phyloP scores from a whole-genome alignment of 1,140 invertebrate species.

The Drosophila pandora region DNA sequence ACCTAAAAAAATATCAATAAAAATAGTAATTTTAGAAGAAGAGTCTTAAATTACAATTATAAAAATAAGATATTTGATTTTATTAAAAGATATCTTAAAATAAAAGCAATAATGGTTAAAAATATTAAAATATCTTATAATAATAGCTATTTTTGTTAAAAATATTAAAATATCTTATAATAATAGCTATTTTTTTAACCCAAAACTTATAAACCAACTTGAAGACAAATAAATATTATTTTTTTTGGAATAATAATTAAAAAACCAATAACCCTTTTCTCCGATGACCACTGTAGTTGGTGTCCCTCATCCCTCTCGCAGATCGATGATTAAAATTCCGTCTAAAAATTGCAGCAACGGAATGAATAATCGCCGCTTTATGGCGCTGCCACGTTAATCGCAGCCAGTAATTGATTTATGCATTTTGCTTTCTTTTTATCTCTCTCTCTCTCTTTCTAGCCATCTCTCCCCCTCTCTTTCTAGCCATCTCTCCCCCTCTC shows the following conservation, averaged over 20 bases:
- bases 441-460: background rate
- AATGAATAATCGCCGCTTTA: slow-evolving; percentile 21
- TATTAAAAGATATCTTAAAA: too few relatives aligned
- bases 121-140: too few relatives aligned
- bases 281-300: background rate
- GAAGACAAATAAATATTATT: too few relatives aligned
- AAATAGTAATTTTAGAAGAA: too few relatives aligned
- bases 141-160: too few relatives aligned
- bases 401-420: slow-evolving; percentile 16
- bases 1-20: too few relatives aligned
- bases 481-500: background rate
- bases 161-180: too few relatives aligned
- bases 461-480: background rate
- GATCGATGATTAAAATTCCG: slow-evolving; percentile 20
- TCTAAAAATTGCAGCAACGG: slow-evolving; percentile 7
- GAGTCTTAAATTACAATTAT: too few relatives aligned
- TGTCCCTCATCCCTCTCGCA: background rate
- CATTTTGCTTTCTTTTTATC: slow-evolving; percentile 1
- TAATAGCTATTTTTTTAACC: too few relatives aligned
- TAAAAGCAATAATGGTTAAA: too few relatives aligned
- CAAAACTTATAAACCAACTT: too few relatives aligned
- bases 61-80: too few relatives aligned
- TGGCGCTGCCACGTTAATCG: slow-evolving; percentile 3
- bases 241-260: background rate
- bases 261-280: background rate